These are phyloP conservation scores for Spheniscus mendiculus DNA, from an alignment of 2,113 vertebrate species.

Conservation along the genomic window DNA sequence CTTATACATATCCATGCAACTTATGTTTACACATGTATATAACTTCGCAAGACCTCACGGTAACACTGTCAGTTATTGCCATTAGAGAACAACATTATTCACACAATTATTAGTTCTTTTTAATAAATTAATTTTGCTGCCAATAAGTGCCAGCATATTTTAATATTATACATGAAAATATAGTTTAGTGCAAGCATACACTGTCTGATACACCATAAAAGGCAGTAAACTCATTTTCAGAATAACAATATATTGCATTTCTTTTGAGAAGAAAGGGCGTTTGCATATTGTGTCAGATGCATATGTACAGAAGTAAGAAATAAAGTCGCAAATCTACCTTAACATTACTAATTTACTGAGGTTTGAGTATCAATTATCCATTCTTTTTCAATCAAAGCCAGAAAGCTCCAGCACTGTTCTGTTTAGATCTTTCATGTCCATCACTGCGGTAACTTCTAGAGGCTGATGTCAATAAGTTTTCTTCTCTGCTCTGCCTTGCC, in stretches of 20 bases:
- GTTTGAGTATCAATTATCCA: neutral
- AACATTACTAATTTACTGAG: neutral
- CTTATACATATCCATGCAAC: neutral
- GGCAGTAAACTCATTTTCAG: neutral
- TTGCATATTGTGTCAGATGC: neutral
- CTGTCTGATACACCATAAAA: neutral
- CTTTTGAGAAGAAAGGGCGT: neutral
- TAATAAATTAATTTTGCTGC: neutral
- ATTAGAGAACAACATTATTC: neutral
- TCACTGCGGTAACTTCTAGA: neutral
- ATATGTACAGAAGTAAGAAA: neutral
- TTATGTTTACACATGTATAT: neutral
- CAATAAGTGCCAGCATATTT: neutral
- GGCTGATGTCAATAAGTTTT: accelerated
- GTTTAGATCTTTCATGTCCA: neutral
- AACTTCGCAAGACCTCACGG: neutral
- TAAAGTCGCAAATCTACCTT: neutral
- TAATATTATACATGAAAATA: neutral
- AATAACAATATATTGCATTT: neutral
- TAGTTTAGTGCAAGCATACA: neutral
- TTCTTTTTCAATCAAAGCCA: neutral
- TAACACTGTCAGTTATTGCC: neutral
- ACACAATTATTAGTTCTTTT: neutral
- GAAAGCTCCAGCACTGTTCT: neutral
- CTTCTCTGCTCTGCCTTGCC: neutral